Conservation (phyloP, 2,888 invertebrate genomes). For the Eupithecia centaureata region DNA sequence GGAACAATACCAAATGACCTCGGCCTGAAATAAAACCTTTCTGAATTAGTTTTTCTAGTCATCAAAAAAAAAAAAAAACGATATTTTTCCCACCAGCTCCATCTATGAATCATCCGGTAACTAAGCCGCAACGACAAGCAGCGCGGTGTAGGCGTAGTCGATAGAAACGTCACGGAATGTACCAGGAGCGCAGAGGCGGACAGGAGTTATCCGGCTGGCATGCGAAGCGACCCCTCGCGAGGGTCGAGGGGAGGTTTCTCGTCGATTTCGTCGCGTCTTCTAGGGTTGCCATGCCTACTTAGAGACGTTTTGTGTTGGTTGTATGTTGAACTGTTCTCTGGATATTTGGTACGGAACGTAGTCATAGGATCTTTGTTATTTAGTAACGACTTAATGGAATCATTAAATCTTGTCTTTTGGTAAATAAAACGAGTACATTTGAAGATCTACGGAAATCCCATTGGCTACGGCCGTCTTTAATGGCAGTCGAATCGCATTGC, state of each 20-base stretch:
- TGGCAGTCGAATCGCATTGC: constrained; percentile 2
- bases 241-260: constrained; percentile 55
- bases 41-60: too few species aligned
- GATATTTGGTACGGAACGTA: too few species aligned
- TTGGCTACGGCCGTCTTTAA: constrained; percentile 9
- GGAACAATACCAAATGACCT: too few species aligned
- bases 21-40: too few species aligned
- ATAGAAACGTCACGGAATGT: constrained; percentile 52
- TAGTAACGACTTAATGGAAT: too few species aligned
- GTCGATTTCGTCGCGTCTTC: constrained; percentile 26
- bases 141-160: constrained; percentile 30
- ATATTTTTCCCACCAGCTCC: constrained; percentile 14
- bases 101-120: constrained; percentile 19
- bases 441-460: background rate
- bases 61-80: too few species aligned
- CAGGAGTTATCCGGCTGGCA: constrained; percentile 51
- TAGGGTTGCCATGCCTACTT: constrained; percentile 25
- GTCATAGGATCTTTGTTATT: too few species aligned
- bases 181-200: constrained; percentile 62
- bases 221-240: constrained; percentile 50
- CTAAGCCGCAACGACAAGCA: background rate
- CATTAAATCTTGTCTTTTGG: too few species aligned
- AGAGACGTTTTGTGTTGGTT: background rate
- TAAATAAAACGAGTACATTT: background rate
- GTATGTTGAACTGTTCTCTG: background rate